Conservation (phyloP, 1,140 invertebrate genomes). For the Campoletis sonorensis region DNA sequence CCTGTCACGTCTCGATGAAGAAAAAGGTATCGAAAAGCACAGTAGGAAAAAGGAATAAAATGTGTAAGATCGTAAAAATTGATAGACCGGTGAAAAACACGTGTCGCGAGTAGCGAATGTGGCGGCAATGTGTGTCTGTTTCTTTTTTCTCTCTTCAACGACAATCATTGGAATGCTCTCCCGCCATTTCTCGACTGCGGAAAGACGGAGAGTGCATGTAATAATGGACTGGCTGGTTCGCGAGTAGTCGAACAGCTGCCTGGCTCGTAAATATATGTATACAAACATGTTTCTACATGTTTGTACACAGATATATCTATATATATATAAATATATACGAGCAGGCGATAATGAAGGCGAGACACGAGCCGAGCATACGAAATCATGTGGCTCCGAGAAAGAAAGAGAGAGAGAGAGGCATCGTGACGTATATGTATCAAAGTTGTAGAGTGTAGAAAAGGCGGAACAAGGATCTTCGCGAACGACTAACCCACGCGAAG, state of each 20-base stretch:
- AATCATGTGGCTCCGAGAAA: background rate
- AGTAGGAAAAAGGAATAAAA: too few species aligned
- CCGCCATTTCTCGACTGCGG: conserved; percentile 59
- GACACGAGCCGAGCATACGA: conserved; percentile 4
- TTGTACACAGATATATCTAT: too few species aligned
- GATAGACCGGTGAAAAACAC: conserved; percentile 18
- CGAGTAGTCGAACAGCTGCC: conserved; percentile 65
- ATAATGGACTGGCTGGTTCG: conserved; percentile 26
- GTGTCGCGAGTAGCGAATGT: background rate
- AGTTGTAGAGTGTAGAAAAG: background rate
- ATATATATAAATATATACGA: background rate
- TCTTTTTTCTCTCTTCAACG: background rate
- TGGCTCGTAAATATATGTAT: conserved; percentile 5
- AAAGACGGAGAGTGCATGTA: background rate
- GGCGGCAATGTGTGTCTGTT: background rate
- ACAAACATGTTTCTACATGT: background rate
- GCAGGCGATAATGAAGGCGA: background rate
- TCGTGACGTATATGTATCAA: background rate
- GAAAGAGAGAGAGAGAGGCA: background rate
- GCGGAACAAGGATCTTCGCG: background rate
- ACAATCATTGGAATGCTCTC: conserved; percentile 55
- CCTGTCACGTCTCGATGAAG: too few species aligned
- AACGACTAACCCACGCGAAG: background rate
- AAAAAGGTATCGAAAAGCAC: too few species aligned
- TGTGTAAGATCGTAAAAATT: background rate